These are phyloP conservation scores for Nudaria mundana DNA, from an alignment of 2,888 invertebrate genomes.

Conservation along the genomic window DNA sequence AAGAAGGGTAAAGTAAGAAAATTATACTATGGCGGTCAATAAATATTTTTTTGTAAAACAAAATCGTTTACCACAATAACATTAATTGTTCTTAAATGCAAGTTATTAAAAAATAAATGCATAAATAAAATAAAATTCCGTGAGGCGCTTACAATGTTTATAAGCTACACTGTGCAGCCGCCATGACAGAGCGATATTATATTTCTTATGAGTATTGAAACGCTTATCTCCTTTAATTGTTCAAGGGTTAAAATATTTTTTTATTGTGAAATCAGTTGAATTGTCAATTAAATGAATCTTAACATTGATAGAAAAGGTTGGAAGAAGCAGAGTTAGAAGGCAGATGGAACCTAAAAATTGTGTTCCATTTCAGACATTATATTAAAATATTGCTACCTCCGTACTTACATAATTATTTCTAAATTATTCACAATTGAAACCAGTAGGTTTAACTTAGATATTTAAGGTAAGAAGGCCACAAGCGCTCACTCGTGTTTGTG, in stretches of 20 bases:
- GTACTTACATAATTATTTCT: constrained; percentile 7
- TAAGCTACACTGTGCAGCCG: constrained; percentile 3
- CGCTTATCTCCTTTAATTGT: background rate
- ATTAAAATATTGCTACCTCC: background rate
- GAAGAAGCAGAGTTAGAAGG: too few relatives aligned
- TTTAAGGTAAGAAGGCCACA: constrained; percentile 29
- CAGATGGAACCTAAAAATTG: too few relatives aligned
- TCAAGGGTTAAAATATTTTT: too few relatives aligned
- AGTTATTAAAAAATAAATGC: constrained; percentile 2
- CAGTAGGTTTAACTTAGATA: constrained; percentile 19
- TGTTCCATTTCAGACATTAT: too few relatives aligned
- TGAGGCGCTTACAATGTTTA: constrained; percentile 5
- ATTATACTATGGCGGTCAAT: too few relatives aligned
- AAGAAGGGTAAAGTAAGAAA: too few relatives aligned
- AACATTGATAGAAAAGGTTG: too few relatives aligned
- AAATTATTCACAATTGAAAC: constrained; percentile 12
- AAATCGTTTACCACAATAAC: background rate
- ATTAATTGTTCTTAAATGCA: constrained; percentile 2
- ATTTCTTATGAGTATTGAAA: background rate
- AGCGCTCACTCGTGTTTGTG: constrained; percentile 14
- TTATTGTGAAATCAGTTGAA: too few relatives aligned
- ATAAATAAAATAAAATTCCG: background rate
- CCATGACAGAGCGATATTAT: constrained; percentile 6
- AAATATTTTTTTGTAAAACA: too few relatives aligned
- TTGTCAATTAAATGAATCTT: too few relatives aligned